These are phyloP conservation scores for Triplophysa siluroides DNA, from an alignment of 2,113 vertebrate species.

Conservation along the genomic window DNA sequence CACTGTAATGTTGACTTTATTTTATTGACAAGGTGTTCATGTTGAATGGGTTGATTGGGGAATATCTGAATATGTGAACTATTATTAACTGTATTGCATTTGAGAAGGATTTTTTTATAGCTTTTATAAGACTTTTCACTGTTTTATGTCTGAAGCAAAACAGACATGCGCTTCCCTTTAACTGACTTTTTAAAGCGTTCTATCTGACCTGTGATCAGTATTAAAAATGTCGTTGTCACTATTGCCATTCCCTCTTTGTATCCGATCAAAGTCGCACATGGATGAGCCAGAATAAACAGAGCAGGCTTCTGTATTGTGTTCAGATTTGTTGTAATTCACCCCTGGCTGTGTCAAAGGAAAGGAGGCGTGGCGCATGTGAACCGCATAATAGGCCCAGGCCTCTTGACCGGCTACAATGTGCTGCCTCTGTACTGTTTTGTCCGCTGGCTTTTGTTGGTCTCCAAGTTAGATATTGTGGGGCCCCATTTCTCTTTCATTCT, in stretches of 20 bases:
- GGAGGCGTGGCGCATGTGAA: slow-evolving; percentile 33
- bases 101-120: neutral
- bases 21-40: too few species aligned
- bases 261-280: neutral
- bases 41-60: too few species aligned
- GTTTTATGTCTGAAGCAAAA: too few species aligned
- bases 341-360: slow-evolving; percentile 12
- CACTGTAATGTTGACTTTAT: too few species aligned
- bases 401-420: slow-evolving; percentile 18
- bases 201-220: neutral
- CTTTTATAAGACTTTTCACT: too few species aligned
- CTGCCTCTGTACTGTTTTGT: slow-evolving; percentile 13
- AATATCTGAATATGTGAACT: neutral
- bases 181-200: neutral
- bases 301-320: neutral
- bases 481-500: neutral
- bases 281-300: neutral
- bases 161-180: neutral
- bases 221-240: neutral
- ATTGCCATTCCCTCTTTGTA: neutral
- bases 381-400: slow-evolving; percentile 9
- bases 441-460: slow-evolving; percentile 3
- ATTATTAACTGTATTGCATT: neutral
- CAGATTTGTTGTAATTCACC: slow-evolving; percentile 19
- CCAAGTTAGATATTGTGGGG: neutral